Base-by-base conservation (phyloP, 2,797 vertebrate genomes). In the Neopelma chrysocephalum region DNA sequence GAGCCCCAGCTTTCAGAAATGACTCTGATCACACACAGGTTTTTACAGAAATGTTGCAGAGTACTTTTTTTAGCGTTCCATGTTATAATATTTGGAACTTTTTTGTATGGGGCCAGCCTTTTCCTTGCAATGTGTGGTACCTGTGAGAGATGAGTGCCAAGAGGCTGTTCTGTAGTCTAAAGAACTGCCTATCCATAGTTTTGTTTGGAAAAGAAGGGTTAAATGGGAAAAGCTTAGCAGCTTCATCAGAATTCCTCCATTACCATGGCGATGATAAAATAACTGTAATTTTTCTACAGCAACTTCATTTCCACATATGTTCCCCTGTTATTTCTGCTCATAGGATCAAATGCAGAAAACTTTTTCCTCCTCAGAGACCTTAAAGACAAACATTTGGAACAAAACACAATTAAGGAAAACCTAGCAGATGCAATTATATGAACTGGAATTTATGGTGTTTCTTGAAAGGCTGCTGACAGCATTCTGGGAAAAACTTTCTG, bases 1-100 rank as follows among this genome's bases (percentile, higher is more conserved):
- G 81, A 99, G 99, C 70, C 99, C 98, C 53, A 99, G 99, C 94
- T 99, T 99, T 89, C 98, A 98, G 93, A 98, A 99, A 76, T 98
- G 98, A 98, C 97, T 95, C 38, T 87, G 92, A 25, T n/a, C 38
- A 36, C 54, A 64, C 4, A 5, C 1, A 0, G 0, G 4, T 27
- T 48, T 69, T 70, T 32, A 12, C 61, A 62, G 62, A 89, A 82
- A 42, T 17, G 11, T 1, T 38, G 25, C 86, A 58, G 81, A 57
- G 50, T 42, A 6, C 25, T 82, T 31, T 10, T 54, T 89, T 57
- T 95, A 96, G 92, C 36, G 88, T 84, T 95, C 91, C 27, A 9
- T 47, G 73, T 94, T 90, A 93, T 80, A 70, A 13, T 57, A 32
- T 36, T 60, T 90, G 25, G 29, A 89, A 43, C 42, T 34, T 91